Base-by-base conservation (phyloP, 2,797 vertebrate genomes). In the Limosa lapponica region DNA sequence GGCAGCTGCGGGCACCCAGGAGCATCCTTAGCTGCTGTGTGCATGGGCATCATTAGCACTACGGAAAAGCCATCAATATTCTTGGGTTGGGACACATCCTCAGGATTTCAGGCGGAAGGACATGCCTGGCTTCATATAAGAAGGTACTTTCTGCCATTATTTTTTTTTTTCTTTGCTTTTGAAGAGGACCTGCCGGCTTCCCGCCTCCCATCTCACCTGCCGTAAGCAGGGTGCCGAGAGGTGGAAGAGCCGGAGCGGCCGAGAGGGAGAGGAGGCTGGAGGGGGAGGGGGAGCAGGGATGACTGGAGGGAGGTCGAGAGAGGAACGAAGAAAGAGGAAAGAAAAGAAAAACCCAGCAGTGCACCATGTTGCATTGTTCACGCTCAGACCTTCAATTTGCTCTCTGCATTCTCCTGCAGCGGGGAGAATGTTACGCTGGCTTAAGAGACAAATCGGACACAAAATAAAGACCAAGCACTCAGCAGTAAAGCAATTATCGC, bases 381-480 rank as follows among this genome's bases (percentile, higher is more conserved):
- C 99, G 99, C 99, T 99, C 99, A 99, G 99, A 99, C 99, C 99
- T 99, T 99, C 99, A 99, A 99, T 99, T 99, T 99, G 99, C 99
- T 99, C 99, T 99, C 98, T 98, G 99, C 99, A 99, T 99, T 99
- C 99, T 99, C 99, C 99, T 98, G 99, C 99, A 99, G 98, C 98
- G 98, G 99, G 98, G 99, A 99, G 99, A 99, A 99, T 98, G 99
- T 99, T 99, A 99, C 99, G 99, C 99, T 98, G 99, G 99, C 99
- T 99, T 99, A 99, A 99, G 99, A 99, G 99, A 99, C 99, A 99
- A 99, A 99, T 99, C 99, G 99, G 99, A 99, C 99, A 99, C 99
- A 99, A 98, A 98, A 98, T 97, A 98, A 98, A 98, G 98, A 98
- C 98, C 98, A 98, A 98, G 98, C 99, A 99, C 99, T 99, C 99